Conservation (phyloP, 2,797 vertebrate genomes). For the Tachyglossus aculeatus region DNA sequence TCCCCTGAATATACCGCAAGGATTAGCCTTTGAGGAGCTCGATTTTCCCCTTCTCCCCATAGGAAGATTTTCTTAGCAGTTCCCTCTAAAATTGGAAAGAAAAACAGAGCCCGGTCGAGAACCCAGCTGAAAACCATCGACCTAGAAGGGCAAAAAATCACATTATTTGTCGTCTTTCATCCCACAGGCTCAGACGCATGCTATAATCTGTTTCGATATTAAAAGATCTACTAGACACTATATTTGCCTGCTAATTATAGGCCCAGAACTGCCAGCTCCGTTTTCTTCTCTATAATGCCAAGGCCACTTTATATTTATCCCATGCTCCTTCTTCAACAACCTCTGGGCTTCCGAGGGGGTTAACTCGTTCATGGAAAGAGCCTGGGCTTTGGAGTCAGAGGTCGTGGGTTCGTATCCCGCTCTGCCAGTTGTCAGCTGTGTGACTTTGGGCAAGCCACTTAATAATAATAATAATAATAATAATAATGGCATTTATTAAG, state of each 20-base stretch:
- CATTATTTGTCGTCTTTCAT: conserved; percentile 44
- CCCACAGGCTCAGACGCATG: conserved; percentile 41
- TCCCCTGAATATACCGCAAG: background rate
- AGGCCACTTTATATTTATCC: conserved; percentile 65
- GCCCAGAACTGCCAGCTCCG: conserved; percentile 56
- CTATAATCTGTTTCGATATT: conserved; percentile 54
- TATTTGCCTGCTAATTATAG: conserved; percentile 65
- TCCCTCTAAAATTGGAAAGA: conserved; percentile 26
- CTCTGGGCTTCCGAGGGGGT: too few species aligned
- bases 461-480: too few species aligned
- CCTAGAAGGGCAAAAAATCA: conserved; percentile 36
- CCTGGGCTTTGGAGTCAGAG: too few species aligned
- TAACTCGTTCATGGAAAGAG: too few species aligned
- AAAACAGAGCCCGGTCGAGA: conserved; percentile 1
- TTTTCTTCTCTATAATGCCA: conserved; percentile 63
- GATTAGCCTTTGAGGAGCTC: conserved; percentile 5
- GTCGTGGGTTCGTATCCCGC: too few species aligned
- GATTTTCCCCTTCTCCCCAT: conserved; percentile 7
- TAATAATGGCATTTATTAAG: too few species aligned
- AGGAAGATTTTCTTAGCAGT: background rate
- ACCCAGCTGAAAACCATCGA: conserved; percentile 18
- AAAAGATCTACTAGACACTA: conserved; percentile 61
- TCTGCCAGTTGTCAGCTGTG: too few species aligned
- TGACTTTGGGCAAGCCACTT: too few species aligned
- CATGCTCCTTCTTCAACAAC: conserved; percentile 53